Evolutionary conservation across 2,797 vertebrate genomes (phyloP).

Genomic region (Centroberyx gerrardi): DNA sequence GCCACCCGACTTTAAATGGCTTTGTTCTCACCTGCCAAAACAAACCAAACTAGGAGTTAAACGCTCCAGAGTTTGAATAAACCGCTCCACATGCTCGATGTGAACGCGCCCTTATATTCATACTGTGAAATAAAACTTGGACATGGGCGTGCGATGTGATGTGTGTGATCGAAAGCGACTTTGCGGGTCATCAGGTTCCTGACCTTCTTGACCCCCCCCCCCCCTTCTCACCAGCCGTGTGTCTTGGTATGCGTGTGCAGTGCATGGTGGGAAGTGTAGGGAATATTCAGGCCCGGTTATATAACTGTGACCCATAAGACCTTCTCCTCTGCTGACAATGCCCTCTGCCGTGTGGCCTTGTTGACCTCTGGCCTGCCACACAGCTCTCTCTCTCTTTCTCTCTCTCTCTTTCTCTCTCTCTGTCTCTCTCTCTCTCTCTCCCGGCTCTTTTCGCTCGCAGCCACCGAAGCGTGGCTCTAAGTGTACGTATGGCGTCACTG

Average conservation of each 20-base stretch:
- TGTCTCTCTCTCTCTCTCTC: slow-evolving; percentile 12
- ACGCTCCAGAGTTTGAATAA: too few relatives aligned
- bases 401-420: not conserved
- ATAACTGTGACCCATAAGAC: slow-evolving; percentile 34
- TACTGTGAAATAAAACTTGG: not conserved
- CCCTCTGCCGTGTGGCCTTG: slow-evolving; percentile 10
- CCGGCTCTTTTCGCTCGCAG: slow-evolving; percentile 22
- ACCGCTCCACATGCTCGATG: not conserved
- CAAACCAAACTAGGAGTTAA: too few relatives aligned
- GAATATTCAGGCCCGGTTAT: slow-evolving; percentile 21
- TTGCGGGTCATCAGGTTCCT: not conserved
- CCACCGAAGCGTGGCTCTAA: slow-evolving; percentile 51
- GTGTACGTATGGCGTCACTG: slow-evolving; percentile 58
- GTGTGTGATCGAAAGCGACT: not conserved
- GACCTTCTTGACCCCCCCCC: not conserved
- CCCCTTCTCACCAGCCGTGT: not conserved
- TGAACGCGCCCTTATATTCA: not conserved
- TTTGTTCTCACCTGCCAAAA: too few relatives aligned
- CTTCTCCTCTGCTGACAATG: slow-evolving; percentile 4
- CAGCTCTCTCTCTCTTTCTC: not conserved
- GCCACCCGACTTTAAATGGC: too few relatives aligned
- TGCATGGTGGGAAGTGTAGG: not conserved
- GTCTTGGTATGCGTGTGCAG: not conserved
- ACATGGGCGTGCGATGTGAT: not conserved
- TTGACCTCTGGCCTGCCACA: slow-evolving; percentile 55